Evolutionary conservation across 2,888 invertebrate genomes (phyloP).

Genomic region (Flexamia atlantica): DNA sequence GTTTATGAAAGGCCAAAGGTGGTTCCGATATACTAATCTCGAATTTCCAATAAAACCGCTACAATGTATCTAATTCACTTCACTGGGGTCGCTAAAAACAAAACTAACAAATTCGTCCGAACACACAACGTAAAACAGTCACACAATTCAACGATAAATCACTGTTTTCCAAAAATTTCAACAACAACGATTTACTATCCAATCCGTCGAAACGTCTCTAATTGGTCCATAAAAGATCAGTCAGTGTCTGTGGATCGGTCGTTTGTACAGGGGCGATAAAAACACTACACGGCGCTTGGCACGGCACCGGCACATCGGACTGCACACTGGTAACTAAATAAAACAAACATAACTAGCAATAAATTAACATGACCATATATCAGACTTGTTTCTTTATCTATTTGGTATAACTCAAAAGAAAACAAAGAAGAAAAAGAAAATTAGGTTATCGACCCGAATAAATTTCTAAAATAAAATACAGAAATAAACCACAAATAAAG

Average conservation of each 20-base stretch:
- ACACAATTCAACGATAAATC: slow-evolving; percentile 49
- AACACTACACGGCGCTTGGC: slow-evolving; percentile 47
- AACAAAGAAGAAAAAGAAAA: slow-evolving; percentile 58
- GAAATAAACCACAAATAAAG: slow-evolving; percentile 54
- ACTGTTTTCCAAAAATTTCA: slow-evolving; percentile 54
- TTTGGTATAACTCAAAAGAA: slow-evolving; percentile 58
- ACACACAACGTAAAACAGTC: slow-evolving; percentile 55
- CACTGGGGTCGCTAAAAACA: slow-evolving; percentile 52
- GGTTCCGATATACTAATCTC: slow-evolving; percentile 46
- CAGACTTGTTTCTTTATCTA: slow-evolving; percentile 62
- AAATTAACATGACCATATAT: slow-evolving; percentile 60
- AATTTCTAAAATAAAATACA: slow-evolving; percentile 41
- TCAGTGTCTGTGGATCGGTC: slow-evolving; percentile 55
- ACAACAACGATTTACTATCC: slow-evolving; percentile 60
- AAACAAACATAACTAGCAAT: slow-evolving; percentile 61
- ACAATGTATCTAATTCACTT: slow-evolving; percentile 48
- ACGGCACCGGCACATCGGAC: slow-evolving; percentile 19
- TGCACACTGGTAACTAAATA: slow-evolving; percentile 61
- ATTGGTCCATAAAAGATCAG: slow-evolving; percentile 62
- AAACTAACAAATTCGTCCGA: slow-evolving; percentile 50
- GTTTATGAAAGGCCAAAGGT: slow-evolving; percentile 55
- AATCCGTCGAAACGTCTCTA: slow-evolving; percentile 57
- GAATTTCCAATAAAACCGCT: slow-evolving; percentile 35
- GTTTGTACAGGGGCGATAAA: slow-evolving; percentile 59
- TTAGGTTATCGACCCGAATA: slow-evolving; percentile 46